These are phyloP conservation scores for Phaonia tiefii DNA, from an alignment of 2,888 invertebrate genomes.

Conservation along the genomic window DNA sequence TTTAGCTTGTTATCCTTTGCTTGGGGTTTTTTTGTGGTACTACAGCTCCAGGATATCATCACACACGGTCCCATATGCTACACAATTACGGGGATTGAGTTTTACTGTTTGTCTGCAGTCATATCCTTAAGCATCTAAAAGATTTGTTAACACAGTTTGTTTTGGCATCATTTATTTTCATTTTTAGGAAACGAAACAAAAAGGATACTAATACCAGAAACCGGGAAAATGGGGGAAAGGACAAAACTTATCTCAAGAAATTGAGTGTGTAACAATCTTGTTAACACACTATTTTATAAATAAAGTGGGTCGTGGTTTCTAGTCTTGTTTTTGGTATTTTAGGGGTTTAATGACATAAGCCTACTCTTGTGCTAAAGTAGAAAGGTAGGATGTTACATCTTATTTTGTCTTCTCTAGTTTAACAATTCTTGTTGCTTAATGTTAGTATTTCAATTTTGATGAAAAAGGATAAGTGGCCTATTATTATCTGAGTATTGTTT, in stretches of 20 bases:
- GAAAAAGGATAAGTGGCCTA: no score
- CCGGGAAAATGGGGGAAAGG: background rate
- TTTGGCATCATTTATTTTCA: conserved; percentile 65
- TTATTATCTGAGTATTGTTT: no score
- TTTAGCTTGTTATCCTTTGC: conserved; percentile 34
- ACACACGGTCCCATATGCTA: conserved; percentile 41
- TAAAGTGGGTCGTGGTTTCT: background rate
- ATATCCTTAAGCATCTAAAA: conserved; percentile 53
- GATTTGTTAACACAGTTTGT: conserved; percentile 65
- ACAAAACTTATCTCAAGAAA: conserved; percentile 40
- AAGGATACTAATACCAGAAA: conserved; percentile 4
- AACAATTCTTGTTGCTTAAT: background rate
- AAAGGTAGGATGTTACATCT: conserved; percentile 4
- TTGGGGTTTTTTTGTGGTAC: conserved; percentile 16
- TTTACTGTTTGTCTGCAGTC: conserved; percentile 3
- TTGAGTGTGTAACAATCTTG: conserved; percentile 62
- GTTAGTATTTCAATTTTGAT: conserved; percentile 28
- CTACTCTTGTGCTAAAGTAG: background rate
- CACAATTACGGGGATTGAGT: conserved; percentile 31
- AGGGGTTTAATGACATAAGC: conserved; percentile 15
- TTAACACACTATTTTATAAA: conserved; percentile 58
- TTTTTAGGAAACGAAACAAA: conserved; percentile 29
- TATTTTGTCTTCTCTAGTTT: background rate
- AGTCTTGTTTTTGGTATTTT: conserved; percentile 8
- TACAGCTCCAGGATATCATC: conserved; percentile 10